Conservation (phyloP, 2,797 vertebrate genomes). For the Huso huso region DNA sequence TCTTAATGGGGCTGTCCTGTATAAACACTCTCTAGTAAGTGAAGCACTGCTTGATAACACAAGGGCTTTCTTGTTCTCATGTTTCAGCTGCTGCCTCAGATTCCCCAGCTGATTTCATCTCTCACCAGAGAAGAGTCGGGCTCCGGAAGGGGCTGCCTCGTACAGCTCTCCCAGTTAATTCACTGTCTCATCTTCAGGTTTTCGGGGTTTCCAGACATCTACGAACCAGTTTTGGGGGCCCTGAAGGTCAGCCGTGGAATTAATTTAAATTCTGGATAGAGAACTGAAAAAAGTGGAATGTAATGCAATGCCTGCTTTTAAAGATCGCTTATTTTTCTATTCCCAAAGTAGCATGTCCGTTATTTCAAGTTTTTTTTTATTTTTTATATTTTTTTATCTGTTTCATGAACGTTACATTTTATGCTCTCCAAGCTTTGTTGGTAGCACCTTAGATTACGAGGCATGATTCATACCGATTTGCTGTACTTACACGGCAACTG, state of each 20-base stretch:
- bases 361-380: too few species aligned
- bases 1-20: neutral
- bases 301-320: too few species aligned
- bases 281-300: too few species aligned
- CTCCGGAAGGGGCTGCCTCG: conserved; percentile 53
- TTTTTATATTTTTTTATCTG: too few species aligned
- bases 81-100: conserved; percentile 58
- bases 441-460: too few species aligned
- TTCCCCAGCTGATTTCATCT: conserved; percentile 55
- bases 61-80: neutral
- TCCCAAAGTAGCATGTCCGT: too few species aligned
- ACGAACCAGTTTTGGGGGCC: conserved; percentile 60
- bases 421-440: too few species aligned
- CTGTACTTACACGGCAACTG: too few species aligned
- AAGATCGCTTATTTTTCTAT: too few species aligned
- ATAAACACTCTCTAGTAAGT: neutral
- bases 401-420: too few species aligned
- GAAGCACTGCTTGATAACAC: neutral
- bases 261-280: neutral
- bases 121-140: conserved; percentile 62
- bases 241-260: conserved; percentile 50
- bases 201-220: conserved; percentile 69
- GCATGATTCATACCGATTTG: too few species aligned
- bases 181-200: conserved; percentile 73
- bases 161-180: conserved; percentile 59